phyloP scores from a whole-genome alignment of 2,888 invertebrate species.

The Pinctada fucata region DNA sequence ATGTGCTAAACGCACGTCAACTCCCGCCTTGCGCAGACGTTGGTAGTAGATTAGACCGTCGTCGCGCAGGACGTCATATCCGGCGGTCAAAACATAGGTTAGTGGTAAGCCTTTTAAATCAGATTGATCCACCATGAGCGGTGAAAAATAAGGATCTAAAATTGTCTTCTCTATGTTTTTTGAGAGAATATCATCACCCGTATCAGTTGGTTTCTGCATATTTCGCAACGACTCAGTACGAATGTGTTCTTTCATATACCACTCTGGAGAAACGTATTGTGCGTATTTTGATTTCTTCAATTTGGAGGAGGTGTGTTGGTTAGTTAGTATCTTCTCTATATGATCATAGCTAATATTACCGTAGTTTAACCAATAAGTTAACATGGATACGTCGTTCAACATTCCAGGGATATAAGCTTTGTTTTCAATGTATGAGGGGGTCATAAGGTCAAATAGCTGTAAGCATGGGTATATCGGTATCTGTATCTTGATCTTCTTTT shows the following conservation, averaged over 20 bases:
- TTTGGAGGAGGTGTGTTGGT: conserved; percentile 59
- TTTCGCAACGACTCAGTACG: conserved; percentile 50
- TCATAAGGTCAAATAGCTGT: conserved; percentile 74
- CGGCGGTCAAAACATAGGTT: conserved; percentile 73
- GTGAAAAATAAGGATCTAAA: conserved; percentile 68
- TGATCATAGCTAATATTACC: conserved; percentile 57
- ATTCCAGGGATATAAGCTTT: conserved; percentile 57
- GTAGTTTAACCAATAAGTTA: conserved; percentile 62
- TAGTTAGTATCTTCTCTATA: conserved; percentile 52
- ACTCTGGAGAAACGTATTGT: conserved; percentile 50
- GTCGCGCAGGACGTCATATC: conserved; percentile 76
- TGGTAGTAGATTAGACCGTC: conserved; percentile 75
- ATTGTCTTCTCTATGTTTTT: conserved; percentile 53
- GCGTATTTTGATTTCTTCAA: conserved; percentile 59
- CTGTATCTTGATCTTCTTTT: conserved; percentile 58
- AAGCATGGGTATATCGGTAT: conserved; percentile 73
- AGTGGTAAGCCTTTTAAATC: conserved; percentile 65
- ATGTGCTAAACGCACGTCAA: conserved; percentile 64
- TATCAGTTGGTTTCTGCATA: conserved; percentile 53
- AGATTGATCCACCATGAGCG: conserved; percentile 70
- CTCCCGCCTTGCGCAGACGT: conserved; percentile 65
- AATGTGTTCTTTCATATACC: conserved; percentile 59
- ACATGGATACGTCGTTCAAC: conserved; percentile 58
- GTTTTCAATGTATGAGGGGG: conserved; percentile 66
- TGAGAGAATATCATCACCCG: conserved; percentile 54